Base-by-base conservation (phyloP, 2,113 vertebrate species). In the Rhinogobius similis region DNA sequence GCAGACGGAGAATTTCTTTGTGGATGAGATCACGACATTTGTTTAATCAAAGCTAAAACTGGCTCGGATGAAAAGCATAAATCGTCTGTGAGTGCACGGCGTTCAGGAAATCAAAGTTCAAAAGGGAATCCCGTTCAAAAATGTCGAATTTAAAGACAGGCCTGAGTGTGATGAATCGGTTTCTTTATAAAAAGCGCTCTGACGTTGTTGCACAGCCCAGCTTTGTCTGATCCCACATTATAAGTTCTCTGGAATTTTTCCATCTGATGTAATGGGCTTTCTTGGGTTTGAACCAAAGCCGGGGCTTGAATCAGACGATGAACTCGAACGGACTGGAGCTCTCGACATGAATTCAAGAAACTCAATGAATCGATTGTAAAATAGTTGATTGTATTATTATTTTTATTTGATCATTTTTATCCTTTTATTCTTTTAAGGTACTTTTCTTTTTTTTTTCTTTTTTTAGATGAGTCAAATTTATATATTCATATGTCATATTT, bases 151-250 rank as follows among this genome's bases (percentile, higher is more conserved):
- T 36, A 62, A 62, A 23, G 29, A 21, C 32, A 11, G 29, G 11
- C 29, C 7, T n/a, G 29, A 62, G n/a, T 10, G 9, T 38, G 29
- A 38, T 62, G 59, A n/a, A 62, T 3, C 11, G 62, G 29, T 38
- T 13, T 21, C 39, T 66, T 63, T 67, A n/a, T n/a, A 10, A n/a
- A 36, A 52, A 58, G 5, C 50, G 53, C 16, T 4, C 50, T 27
- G 29, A 63, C 62, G 9, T 2, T 29, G 69, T 10, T 62, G 70
- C 62, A 82, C 78, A 85, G 76, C 55, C 38, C 21, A 73, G 70
- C 70, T 63, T 82, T 83, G 82, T 85, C 70, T 50, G 64, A 85
- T 77, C 82, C 81, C 80, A 82, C 79, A 75, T 73, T 73, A 68
- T 41, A 67, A 71, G 73, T 81, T 43, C 68, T 59, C 39, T 67